Base-by-base conservation (phyloP, 2,888 invertebrate genomes). In the Watsonalla cultraria region DNA sequence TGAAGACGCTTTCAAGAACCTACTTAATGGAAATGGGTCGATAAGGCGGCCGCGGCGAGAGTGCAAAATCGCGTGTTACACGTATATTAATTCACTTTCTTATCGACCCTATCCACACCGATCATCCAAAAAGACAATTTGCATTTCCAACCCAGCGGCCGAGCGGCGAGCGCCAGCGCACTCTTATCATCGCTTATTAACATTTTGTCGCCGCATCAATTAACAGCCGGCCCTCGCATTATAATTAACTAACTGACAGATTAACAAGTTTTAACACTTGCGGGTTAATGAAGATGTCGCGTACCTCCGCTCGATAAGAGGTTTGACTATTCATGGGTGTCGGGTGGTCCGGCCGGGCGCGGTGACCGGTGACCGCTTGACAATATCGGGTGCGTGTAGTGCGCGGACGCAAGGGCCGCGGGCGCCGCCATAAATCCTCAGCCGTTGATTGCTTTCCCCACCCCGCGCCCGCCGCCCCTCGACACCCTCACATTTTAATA, bases 191-290 rank as follows among this genome's bases (percentile, higher is more conserved):
- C 65, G 62, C 84, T 81, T 88, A 89, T 90, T 88, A 89, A 84
- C 88, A 88, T 89, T 88, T 86, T 82, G 89, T 87, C 87, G 85
- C 83, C 67, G 87, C 83, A 84, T 86, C 86, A 86, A 87, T 88
- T 89, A 88, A 86, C 77, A 68, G 74, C 49, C 73, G 76, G 74
- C 71, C 74, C 80, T 78, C 74, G 86, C 82, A 86, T 88, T 82
- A 81, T 87, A 86, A 90, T 89, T 86, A 88, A 86, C 79, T 66
- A 74, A 78, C 78, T 86, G 89, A 86, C 87, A 84, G 78, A 79
- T 86, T 82, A 82, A 90, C 90, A 87, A 83, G 90, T 83, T 86
- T 89, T 86, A 87, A 90, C 90, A 89, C 88, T 90, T 74, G 70
- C 62, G 78, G 71, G 82, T 89, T 42, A 89, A 90, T 90, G 90